phyloP scores from a whole-genome alignment of 2,797 vertebrate genomes.

The Protosalanx chinensis region DNA sequence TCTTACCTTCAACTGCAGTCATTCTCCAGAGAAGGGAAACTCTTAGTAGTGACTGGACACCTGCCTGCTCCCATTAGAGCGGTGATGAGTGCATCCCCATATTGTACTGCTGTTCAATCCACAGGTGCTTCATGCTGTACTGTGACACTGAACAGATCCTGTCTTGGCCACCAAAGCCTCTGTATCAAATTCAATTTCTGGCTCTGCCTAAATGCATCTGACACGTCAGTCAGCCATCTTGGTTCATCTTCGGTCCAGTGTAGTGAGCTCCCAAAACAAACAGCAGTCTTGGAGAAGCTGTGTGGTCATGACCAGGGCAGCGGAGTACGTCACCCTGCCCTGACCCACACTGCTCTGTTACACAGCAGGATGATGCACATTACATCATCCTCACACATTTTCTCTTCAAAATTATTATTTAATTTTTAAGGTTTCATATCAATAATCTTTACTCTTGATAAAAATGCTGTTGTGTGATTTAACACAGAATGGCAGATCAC shows the following conservation, averaged over 20 bases:
- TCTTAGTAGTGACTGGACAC: constrained; percentile 51
- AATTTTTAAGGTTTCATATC: not conserved
- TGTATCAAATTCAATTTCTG: constrained; percentile 66
- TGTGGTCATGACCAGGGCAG: constrained; percentile 64
- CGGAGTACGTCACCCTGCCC: constrained; percentile 53
- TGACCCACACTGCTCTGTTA: not conserved
- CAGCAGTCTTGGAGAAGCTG: constrained; percentile 60
- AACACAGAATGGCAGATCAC: constrained; percentile 43
- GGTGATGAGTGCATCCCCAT: constrained; percentile 44
- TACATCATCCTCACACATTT: not conserved
- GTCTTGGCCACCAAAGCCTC: constrained; percentile 39
- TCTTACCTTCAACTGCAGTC: constrained; percentile 12
- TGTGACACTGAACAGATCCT: constrained; percentile 67
- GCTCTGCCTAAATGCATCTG: constrained; percentile 71
- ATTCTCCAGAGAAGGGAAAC: constrained; percentile 46
- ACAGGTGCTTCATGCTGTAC: constrained; percentile 73
- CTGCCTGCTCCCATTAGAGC: constrained; percentile 44
- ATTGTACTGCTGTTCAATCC: constrained; percentile 57
- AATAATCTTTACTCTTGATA: constrained; percentile 23
- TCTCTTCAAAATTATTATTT: not conserved
- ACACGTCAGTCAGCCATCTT: constrained; percentile 59
- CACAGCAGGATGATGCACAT: not conserved
- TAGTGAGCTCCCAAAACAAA: constrained; percentile 72
- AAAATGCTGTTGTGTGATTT: too few relatives aligned
- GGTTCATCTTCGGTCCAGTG: constrained; percentile 68